A percentile compares a stretch with the other conserved stretches of the same genome.
These are phyloP conservation scores for Phortica variegata DNA, from an alignment of 1,140 invertebrate genomes.

Conservation along the genomic window DNA sequence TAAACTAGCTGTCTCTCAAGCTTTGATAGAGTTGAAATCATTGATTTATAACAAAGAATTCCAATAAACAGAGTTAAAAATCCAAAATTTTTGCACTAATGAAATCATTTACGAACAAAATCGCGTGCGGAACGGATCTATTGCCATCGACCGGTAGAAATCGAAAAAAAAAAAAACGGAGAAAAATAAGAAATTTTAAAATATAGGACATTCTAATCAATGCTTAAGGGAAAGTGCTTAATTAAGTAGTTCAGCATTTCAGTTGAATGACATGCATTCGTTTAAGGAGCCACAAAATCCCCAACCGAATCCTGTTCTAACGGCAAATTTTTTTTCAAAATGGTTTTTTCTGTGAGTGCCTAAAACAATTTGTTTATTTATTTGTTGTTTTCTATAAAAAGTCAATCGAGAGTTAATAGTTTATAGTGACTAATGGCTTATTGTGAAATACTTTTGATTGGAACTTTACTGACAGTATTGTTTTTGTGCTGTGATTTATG, in stretches of 20 bases:
- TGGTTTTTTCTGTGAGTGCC: constrained; percentile 56
- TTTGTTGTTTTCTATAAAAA: not conserved
- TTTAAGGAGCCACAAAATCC: constrained; percentile 23
- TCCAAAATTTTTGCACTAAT: constrained; percentile 20
- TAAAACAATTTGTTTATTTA: too few relatives aligned
- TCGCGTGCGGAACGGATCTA: constrained; percentile 29
- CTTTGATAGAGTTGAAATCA: constrained; percentile 29
- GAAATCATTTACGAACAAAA: constrained; percentile 31
- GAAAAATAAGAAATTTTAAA: not conserved
- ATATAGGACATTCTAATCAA: constrained; percentile 14
- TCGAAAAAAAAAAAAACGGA: not conserved
- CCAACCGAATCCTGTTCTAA: constrained; percentile 49
- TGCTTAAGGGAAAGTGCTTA: too few relatives aligned
- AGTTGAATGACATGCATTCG: constrained; percentile 6
- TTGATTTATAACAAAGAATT: constrained; percentile 46
- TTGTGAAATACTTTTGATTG: not conserved
- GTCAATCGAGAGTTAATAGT: too few relatives aligned
- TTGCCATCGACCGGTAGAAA: constrained; percentile 7
- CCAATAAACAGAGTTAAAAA: constrained; percentile 32
- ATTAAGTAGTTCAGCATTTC: too few relatives aligned
- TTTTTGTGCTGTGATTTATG: constrained; percentile 12
- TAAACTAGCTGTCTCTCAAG: constrained; percentile 32
- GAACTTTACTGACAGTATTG: constrained; percentile 8
- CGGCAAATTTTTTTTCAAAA: constrained; percentile 50
- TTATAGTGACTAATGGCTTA: not conserved